Evolutionary conservation across 2,888 invertebrate genomes (phyloP).

Genomic region (Drosophila barbarae): DNA sequence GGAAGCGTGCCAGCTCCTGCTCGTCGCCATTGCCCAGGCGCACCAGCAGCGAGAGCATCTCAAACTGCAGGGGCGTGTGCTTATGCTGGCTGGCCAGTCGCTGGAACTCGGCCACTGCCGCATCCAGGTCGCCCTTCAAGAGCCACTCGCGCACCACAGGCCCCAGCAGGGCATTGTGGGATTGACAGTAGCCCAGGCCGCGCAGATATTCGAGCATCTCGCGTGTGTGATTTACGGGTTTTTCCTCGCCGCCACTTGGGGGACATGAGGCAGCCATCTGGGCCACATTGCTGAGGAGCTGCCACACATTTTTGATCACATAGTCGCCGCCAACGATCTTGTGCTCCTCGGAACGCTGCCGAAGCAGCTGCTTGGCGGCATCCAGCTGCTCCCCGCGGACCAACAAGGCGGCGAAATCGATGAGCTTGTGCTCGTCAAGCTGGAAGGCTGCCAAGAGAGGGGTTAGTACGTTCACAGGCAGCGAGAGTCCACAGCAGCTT

Average conservation of each 20-base stretch:
- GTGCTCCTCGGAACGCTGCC: slow-evolving; percentile 80
- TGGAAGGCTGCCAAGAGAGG: slow-evolving; percentile 79
- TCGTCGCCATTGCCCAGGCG: slow-evolving; percentile 71
- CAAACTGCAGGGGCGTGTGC: slow-evolving; percentile 84
- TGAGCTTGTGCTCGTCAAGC: slow-evolving; percentile 84
- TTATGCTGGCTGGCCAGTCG: slow-evolving; percentile 81
- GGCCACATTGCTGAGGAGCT: slow-evolving; percentile 82
- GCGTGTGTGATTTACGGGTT: slow-evolving; percentile 78
- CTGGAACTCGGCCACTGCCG: slow-evolving; percentile 82
- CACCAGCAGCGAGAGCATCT: slow-evolving; percentile 81
- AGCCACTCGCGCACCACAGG: slow-evolving; percentile 83
- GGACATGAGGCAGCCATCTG: slow-evolving; percentile 59
- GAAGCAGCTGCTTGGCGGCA: slow-evolving; percentile 79
- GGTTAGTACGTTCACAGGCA: too few relatives aligned
- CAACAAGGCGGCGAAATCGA: slow-evolving; percentile 83
- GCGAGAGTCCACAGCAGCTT: fast-evolving
- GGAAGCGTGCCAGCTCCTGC: slow-evolving; percentile 50
- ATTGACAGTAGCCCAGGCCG: slow-evolving; percentile 81
- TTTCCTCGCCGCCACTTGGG: slow-evolving; percentile 22
- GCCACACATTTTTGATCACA: slow-evolving; percentile 83
- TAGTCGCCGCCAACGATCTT: slow-evolving; percentile 80
- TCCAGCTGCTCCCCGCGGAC: slow-evolving; percentile 78
- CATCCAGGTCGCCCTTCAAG: slow-evolving; percentile 80
- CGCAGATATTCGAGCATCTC: slow-evolving; percentile 81
- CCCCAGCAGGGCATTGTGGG: slow-evolving; percentile 82